phyloP scores from a whole-genome alignment of 2,888 invertebrate genomes.

The Neocrepidodera transversa region DNA sequence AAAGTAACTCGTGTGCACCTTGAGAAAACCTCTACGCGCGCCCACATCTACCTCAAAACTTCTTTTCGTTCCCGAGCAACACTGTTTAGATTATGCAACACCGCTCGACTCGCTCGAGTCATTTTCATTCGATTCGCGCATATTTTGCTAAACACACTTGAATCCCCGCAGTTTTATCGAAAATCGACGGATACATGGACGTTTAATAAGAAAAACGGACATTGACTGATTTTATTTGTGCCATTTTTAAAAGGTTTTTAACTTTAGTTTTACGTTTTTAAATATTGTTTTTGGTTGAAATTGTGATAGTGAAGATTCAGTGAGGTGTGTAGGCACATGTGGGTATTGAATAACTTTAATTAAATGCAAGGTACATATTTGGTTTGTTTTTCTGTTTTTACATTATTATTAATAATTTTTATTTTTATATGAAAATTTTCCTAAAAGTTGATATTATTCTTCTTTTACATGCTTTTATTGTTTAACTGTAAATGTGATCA shows the following conservation, averaged over 20 bases:
- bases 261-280: slow-evolving; percentile 1
- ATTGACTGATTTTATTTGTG: slow-evolving; percentile 13
- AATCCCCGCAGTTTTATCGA: slow-evolving; percentile 13
- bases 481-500: no score
- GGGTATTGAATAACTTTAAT: slow-evolving; percentile 16
- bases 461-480: no score
- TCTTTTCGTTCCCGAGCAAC: slow-evolving; percentile 42
- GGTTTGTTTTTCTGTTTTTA: slow-evolving; percentile 7
- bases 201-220: background rate
- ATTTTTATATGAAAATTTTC: no score
- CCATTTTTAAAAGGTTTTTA: slow-evolving; percentile 9
- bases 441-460: no score
- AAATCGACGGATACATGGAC: slow-evolving; percentile 7
- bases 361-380: slow-evolving; percentile 12
- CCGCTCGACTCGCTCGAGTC: slow-evolving; percentile 22
- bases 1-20: slow-evolving; percentile 8
- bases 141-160: slow-evolving; percentile 30
- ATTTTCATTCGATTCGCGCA: slow-evolving; percentile 34
- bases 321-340: slow-evolving; percentile 14
- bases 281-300: background rate
- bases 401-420: no score
- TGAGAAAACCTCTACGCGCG: slow-evolving; percentile 34
- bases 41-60: slow-evolving; percentile 41
- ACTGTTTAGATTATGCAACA: slow-evolving; percentile 41
- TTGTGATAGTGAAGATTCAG: slow-evolving; percentile 17